These are phyloP conservation scores for Ctenoplectra terminalis DNA, from an alignment of 1,140 invertebrate species.

Conservation along the genomic window DNA sequence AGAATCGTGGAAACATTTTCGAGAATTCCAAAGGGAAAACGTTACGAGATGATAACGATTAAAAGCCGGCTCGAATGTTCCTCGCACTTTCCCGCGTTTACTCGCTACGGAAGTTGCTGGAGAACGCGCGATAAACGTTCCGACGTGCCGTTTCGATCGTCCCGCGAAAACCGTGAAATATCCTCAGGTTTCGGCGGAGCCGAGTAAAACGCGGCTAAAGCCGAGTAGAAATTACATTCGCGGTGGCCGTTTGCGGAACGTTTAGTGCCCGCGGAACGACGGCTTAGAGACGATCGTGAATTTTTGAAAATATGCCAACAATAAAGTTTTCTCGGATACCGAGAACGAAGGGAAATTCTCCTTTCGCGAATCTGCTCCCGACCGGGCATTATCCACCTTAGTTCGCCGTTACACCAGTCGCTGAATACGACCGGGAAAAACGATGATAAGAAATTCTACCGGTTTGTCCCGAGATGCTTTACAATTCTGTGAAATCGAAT, in stretches of 20 bases:
- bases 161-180: conserved; percentile 66
- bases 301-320: conserved; percentile 66
- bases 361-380: conserved; percentile 34
- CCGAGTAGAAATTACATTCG: conserved; percentile 55
- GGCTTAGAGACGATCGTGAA: conserved; percentile 58
- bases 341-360: conserved; percentile 21
- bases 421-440: conserved; percentile 6
- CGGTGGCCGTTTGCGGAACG: conserved; percentile 55
- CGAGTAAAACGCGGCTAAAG: conserved; percentile 38
- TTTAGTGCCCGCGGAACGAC: conserved; percentile 64
- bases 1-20: neutral
- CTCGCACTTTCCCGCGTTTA: neutral
- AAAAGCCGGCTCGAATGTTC: conserved; percentile 41
- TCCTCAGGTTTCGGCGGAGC: conserved; percentile 51
- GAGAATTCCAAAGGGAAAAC: neutral
- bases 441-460: neutral
- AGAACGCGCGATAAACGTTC: conserved; percentile 61
- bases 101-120: neutral
- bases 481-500: conserved; percentile 26
- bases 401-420: conserved; percentile 10
- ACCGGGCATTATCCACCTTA: conserved; percentile 38
- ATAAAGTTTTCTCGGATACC: conserved; percentile 50
- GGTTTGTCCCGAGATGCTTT: conserved; percentile 30
- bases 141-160: conserved; percentile 52
- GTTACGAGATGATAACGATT: conserved; percentile 15